phyloP scores from a whole-genome alignment of 30 jellyfish, hydroid and myxozoan genomes.

The Rhopilema esculentum region DNA sequence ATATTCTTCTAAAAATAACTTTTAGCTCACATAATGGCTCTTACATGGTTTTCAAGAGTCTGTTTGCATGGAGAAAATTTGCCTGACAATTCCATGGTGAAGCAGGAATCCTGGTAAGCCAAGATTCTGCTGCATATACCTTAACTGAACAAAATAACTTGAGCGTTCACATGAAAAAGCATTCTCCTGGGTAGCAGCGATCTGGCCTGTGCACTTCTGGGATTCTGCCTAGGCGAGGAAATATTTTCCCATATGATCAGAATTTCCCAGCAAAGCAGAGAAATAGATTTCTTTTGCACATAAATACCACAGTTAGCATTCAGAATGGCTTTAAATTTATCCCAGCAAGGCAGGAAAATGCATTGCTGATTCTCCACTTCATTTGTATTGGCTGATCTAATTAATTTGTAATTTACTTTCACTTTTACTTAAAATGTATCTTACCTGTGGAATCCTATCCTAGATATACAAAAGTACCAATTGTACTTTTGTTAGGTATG shows the following conservation, averaged over 20 bases:
- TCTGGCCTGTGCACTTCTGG: slow-evolving; percentile 29
- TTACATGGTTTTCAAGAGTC: neutral
- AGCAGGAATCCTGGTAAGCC: neutral
- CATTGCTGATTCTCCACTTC: too few relatives aligned
- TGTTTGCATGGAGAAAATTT: neutral
- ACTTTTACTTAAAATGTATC: too few relatives aligned
- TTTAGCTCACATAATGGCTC: too few relatives aligned
- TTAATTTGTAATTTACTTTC: too few relatives aligned
- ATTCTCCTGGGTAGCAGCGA: slow-evolving; percentile 45
- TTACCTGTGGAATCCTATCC: too few relatives aligned
- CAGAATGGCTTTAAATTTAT: neutral
- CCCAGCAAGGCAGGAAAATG: slow-evolving; percentile 1
- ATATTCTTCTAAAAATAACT: too few relatives aligned
- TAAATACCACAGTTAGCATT: neutral
- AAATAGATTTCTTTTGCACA: neutral
- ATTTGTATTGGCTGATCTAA: too few relatives aligned
- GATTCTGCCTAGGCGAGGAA: slow-evolving; percentile 37
- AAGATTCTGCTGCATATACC: neutral
- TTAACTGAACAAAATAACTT: neutral
- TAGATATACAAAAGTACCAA: too few relatives aligned
- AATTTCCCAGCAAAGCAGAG: slow-evolving; percentile 16
- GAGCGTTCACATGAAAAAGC: slow-evolving; percentile 26
- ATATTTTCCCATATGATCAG: slow-evolving; percentile 29
- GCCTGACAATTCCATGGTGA: neutral
- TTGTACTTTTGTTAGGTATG: too few relatives aligned